Percentiles rank a stretch among this genome's conserved stretches.
phyloP scores from a whole-genome alignment of 1,140 invertebrate species.

The Papilio dardanus region DNA sequence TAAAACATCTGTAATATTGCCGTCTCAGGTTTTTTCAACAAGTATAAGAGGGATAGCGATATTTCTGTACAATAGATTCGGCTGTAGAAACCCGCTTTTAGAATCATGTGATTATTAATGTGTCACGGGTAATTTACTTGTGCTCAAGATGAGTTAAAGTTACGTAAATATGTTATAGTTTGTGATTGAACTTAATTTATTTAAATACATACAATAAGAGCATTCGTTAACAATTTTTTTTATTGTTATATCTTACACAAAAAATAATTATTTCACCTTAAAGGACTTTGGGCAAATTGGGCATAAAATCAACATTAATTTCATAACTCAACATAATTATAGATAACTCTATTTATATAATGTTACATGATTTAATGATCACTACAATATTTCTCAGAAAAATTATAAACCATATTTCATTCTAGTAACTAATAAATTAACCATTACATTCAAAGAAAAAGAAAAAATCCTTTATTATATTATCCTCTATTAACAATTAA shows the following conservation, averaged over 20 bases:
- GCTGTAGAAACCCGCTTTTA: not conserved
- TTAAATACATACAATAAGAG: not conserved
- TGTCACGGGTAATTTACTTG: not conserved
- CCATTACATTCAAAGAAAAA: constrained; percentile 26
- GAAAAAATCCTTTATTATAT: constrained; percentile 16
- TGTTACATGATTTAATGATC: not conserved
- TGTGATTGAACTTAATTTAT: not conserved
- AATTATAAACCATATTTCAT: not conserved
- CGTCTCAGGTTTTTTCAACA: not conserved
- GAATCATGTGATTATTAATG: not conserved
- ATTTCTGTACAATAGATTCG: not conserved
- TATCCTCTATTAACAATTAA: constrained; percentile 36
- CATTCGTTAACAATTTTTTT: not conserved
- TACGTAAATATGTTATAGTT: not conserved
- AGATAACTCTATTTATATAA: no score
- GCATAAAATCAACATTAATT: no score
- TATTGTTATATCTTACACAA: not conserved
- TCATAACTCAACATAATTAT: no score
- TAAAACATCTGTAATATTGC: not conserved
- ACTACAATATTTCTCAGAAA: not conserved
- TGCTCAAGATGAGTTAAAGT: not conserved
- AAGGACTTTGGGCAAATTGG: no score
- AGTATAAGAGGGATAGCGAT: not conserved
- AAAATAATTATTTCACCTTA: no score
- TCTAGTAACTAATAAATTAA: constrained; percentile 18